A percentile compares a stretch with the other conserved stretches of the same genome.
phyloP scores from a whole-genome alignment of 1,140 invertebrate species.

The Macrocentrus cingulum region DNA sequence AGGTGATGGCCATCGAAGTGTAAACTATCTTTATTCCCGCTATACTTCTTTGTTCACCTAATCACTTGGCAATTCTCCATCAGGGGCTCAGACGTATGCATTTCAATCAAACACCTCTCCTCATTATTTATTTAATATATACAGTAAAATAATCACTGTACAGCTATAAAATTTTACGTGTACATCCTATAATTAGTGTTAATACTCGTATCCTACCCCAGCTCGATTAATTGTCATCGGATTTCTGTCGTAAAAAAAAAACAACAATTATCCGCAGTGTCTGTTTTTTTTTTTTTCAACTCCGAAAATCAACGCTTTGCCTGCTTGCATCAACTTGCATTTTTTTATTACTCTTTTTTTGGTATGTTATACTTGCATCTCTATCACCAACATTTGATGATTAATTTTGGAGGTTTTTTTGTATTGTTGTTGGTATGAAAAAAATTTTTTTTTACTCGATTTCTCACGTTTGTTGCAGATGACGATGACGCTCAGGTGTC shows the following conservation, averaged over 20 bases:
- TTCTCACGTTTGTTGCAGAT: constrained; percentile 56
- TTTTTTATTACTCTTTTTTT: constrained; percentile 4
- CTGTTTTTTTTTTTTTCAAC: neutral
- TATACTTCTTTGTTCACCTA: constrained; percentile 7
- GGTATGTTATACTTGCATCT: neutral
- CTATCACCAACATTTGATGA: neutral
- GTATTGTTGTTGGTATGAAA: no score
- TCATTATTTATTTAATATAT: no score
- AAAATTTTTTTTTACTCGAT: neutral
- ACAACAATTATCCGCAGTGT: no score
- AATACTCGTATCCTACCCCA: no score
- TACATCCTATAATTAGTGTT: no score
- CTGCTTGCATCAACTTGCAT: constrained; percentile 7
- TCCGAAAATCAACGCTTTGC: constrained; percentile 4
- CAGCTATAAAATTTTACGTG: no score
- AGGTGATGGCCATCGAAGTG: constrained; percentile 24
- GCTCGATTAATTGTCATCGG: no score
- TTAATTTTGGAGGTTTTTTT: constrained; percentile 6
- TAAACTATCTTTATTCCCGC: constrained; percentile 19
- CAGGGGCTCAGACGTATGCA: neutral
- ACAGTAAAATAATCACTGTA: no score
- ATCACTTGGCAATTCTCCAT: constrained; percentile 3
- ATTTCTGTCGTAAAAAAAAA: no score
- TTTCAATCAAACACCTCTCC: no score
- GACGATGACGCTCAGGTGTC: constrained; percentile 69